Base-by-base conservation (phyloP, 2,888 invertebrate species). In the Torymus aiolomorphi region DNA sequence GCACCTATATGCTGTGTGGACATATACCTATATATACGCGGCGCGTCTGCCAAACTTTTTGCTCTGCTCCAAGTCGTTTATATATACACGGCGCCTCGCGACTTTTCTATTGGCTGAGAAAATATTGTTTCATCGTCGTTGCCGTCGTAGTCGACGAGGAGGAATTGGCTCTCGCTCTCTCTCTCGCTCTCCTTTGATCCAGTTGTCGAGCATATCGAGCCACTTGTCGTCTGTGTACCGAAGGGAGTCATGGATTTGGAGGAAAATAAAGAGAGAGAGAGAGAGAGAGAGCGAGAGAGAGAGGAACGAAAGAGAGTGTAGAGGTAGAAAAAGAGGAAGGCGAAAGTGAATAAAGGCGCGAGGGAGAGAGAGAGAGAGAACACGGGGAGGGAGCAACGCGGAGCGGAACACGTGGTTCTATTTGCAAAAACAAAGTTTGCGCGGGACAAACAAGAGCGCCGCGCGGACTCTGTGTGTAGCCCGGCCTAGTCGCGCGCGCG, bases 371-470 rank as follows among this genome's bases (percentile, higher is more conserved):
- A 71, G 82, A 82, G 83, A 83, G 83, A 81, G 82, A 80, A 85
- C 81, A 82, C 82, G 83, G 78, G 85, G 83, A 83, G 83, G 80
- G 82, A 80, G 86, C 82, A 82, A 82, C 82, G 78, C 85, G 74
- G 84, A 87, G 78, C 85, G 74, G 84, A 87, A 87, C 87, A 87
- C 86, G 88, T 86, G 87, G 86, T 87, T 88, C 87, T 88, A 88
- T 89, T 89, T 89, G 88, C 87, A 88, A 88, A 88, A 89, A 89
- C 88, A 88, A 88, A 88, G 88, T 89, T 89, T 89, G 86, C 88
- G 84, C 87, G 87, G 87, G 88, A 88, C 88, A 89, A 89, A 89
- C 88, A 88, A 86, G 83, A 63, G 69, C 71, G 56, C 49, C 31
- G 14, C 31, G 16, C 20, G 14, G 67, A 59, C 65, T 56, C 31